Conservation (phyloP, 2,113 vertebrate genomes). For the Capreolus pygargus region DNA sequence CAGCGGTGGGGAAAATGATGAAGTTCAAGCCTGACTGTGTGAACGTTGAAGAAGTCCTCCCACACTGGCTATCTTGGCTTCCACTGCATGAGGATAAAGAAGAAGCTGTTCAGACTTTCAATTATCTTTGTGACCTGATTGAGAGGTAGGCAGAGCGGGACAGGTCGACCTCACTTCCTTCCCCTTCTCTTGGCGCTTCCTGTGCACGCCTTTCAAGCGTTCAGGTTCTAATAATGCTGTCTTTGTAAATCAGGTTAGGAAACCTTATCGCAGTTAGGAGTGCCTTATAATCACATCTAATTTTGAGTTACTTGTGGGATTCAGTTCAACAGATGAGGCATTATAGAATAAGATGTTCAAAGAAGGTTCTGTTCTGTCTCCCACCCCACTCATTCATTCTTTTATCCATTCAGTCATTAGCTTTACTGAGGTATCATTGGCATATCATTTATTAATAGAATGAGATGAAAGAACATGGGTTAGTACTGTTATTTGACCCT, state of each 20-base stretch:
- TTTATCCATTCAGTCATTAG: neutral
- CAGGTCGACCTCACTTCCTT: neutral
- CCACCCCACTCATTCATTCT: neutral
- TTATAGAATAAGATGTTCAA: neutral
- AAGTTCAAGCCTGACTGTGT: conserved; percentile 95
- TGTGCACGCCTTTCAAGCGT: neutral
- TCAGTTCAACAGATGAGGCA: neutral
- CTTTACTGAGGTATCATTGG: neutral
- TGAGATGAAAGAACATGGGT: neutral
- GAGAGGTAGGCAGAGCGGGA: conserved; percentile 87
- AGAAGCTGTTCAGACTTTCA: conserved; percentile 96
- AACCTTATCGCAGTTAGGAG: neutral
- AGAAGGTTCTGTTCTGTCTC: neutral
- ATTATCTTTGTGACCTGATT: conserved; percentile 96
- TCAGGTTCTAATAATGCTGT: neutral
- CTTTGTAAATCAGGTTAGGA: neutral
- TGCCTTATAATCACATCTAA: neutral
- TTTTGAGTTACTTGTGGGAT: neutral
- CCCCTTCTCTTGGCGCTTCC: neutral
- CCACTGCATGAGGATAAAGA: conserved; percentile 98
- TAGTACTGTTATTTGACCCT: neutral
- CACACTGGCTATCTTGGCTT: conserved; percentile 98
- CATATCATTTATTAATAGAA: neutral
- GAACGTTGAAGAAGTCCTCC: conserved; percentile 93
- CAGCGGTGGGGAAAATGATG: conserved; percentile 97